phyloP scores from a whole-genome alignment of 2,797 vertebrate genomes.

The Scolopax rusticola region DNA sequence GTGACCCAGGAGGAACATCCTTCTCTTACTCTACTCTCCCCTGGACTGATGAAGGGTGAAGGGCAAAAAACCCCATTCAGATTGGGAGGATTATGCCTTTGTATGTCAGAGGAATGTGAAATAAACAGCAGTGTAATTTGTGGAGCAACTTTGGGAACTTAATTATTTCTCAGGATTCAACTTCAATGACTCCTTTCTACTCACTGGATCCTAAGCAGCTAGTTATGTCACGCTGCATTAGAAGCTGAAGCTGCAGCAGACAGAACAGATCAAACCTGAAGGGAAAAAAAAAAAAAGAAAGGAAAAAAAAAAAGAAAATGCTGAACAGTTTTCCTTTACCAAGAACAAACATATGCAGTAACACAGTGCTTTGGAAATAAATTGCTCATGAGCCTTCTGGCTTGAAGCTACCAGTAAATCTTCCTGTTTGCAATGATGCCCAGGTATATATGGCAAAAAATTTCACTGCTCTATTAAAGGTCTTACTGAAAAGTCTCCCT shows the following conservation, averaged over 20 bases:
- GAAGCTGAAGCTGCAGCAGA: not conserved
- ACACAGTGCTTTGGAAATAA: slow-evolving; percentile 21
- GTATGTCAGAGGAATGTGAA: not conserved
- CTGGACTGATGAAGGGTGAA: not conserved
- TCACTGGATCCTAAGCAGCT: not conserved
- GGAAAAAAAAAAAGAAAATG: no score
- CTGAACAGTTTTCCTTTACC: not conserved
- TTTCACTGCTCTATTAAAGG: slow-evolving; percentile 34
- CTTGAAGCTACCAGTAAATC: slow-evolving; percentile 50
- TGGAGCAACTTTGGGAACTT: not conserved
- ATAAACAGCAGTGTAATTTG: not conserved
- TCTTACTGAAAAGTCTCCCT: slow-evolving; percentile 28
- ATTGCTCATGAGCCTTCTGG: slow-evolving; percentile 37
- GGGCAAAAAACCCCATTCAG: not conserved
- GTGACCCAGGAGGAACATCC: not conserved
- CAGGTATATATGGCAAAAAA: slow-evolving; percentile 38
- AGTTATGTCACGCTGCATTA: not conserved
- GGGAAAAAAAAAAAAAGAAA: no score
- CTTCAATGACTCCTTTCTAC: not conserved
- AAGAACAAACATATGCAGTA: not conserved
- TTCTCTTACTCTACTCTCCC: not conserved
- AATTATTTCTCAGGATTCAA: slow-evolving; percentile 21
- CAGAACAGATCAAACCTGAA: not conserved
- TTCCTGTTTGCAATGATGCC: slow-evolving; percentile 29
- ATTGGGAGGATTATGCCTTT: not conserved